phyloP scores from a whole-genome alignment of 2,113 vertebrate species.

The Cacatua alba region DNA sequence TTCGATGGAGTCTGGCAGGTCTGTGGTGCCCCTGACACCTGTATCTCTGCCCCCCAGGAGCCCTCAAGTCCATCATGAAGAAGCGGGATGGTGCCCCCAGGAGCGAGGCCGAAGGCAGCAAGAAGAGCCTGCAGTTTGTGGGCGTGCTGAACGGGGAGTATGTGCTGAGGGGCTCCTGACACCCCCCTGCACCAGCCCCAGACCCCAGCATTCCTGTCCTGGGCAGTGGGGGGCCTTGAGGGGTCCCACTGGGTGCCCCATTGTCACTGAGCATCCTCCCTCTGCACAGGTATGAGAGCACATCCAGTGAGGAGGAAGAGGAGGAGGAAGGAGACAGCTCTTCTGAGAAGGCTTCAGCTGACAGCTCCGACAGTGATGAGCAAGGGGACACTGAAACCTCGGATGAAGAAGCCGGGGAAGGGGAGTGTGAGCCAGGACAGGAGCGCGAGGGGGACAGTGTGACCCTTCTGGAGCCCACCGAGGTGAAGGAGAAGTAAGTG shows the following conservation, averaged over 20 bases:
- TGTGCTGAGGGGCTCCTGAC: conserved; percentile 38
- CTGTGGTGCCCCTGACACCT: not conserved
- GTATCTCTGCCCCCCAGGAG: conserved; percentile 67
- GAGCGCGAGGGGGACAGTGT: not conserved
- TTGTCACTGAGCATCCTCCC: not conserved
- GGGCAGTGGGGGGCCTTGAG: not conserved
- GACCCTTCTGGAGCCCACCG: not conserved
- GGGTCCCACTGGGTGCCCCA: not conserved
- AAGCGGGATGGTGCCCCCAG: conserved; percentile 80
- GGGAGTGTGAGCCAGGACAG: conserved; percentile 50
- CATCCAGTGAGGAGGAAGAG: conserved; percentile 86
- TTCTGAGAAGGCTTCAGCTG: conserved; percentile 68
- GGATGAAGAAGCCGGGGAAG: conserved; percentile 79
- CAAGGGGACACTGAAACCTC: conserved; percentile 78
- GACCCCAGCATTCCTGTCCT: not conserved
- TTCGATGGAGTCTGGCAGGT: not conserved
- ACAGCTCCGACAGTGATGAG: conserved; percentile 82
- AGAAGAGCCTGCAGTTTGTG: conserved; percentile 95
- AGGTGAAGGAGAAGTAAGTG: conserved; percentile 87
- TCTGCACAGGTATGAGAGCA: conserved; percentile 88
- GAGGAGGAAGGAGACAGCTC: conserved; percentile 74
- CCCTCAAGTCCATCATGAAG: conserved; percentile 97
- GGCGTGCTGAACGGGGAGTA: conserved; percentile 95
- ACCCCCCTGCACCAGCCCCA: not conserved
- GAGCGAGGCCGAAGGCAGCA: conserved; percentile 70